phyloP scores from a whole-genome alignment of 2,888 invertebrate species.

The Lordiphosa fenestrarum region DNA sequence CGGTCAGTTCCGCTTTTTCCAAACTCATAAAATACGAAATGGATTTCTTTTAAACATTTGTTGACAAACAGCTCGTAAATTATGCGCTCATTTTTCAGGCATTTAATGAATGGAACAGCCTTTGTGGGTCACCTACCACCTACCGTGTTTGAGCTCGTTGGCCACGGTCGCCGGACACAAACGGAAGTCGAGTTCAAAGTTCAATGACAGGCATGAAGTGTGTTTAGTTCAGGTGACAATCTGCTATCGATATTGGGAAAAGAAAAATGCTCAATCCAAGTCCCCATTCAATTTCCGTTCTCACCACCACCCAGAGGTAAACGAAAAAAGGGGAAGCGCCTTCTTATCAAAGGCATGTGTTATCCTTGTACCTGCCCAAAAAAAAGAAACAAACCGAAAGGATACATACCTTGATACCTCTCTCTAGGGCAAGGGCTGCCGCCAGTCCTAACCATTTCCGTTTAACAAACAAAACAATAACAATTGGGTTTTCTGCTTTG shows the following conservation, averaged over 20 bases:
- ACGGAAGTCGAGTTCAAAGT: slow-evolving; percentile 54
- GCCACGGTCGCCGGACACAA: slow-evolving; percentile 26
- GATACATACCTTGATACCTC: slow-evolving; percentile 31
- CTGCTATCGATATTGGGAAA: slow-evolving; percentile 17
- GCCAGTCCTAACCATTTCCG: slow-evolving; percentile 68
- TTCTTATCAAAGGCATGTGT: slow-evolving; percentile 36
- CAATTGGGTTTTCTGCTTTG: slow-evolving; percentile 55
- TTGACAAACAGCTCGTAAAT: slow-evolving; percentile 73
- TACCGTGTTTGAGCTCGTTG: slow-evolving; percentile 30
- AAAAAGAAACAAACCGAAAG: not conserved
- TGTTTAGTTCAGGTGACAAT: slow-evolving; percentile 45
- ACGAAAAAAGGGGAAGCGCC: slow-evolving; percentile 48
- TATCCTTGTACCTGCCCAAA: slow-evolving; percentile 36
- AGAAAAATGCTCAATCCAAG: slow-evolving; percentile 14
- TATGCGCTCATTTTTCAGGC: slow-evolving; percentile 59
- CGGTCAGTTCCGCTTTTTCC: slow-evolving; percentile 22
- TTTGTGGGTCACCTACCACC: slow-evolving; percentile 29
- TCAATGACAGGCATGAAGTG: slow-evolving; percentile 39
- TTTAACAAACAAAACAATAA: slow-evolving; percentile 73
- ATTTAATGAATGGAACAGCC: slow-evolving; percentile 40
- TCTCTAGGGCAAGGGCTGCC: slow-evolving; percentile 35
- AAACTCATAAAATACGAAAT: slow-evolving; percentile 49
- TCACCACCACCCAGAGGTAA: slow-evolving; percentile 53
- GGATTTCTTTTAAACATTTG: slow-evolving; percentile 36
- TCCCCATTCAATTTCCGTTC: slow-evolving; percentile 62